Evolutionary conservation across 1,140 invertebrate genomes (phyloP).

Genomic region (Musca vetustissima): DNA sequence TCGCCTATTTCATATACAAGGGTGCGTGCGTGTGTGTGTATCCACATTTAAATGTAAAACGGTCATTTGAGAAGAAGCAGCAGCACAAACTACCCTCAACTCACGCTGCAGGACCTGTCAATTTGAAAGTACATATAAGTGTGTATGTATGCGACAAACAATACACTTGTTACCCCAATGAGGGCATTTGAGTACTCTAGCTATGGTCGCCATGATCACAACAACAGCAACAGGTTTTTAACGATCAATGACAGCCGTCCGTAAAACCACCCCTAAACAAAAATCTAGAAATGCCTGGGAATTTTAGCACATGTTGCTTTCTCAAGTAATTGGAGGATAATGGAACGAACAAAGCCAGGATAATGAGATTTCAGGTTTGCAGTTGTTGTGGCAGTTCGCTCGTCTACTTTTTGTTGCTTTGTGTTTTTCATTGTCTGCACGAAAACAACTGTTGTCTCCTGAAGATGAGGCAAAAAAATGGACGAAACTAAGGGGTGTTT

Average conservation of each 20-base stretch:
- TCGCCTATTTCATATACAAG: too few species aligned
- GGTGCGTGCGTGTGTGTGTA: too few species aligned
- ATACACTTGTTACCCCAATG: background rate
- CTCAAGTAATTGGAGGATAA: background rate
- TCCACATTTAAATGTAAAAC: background rate
- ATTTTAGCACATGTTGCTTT: slow-evolving; percentile 7
- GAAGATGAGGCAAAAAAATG: background rate
- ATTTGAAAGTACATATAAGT: background rate
- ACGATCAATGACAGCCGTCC: background rate
- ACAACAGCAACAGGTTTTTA: background rate
- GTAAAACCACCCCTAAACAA: background rate
- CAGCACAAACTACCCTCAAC: too few species aligned
- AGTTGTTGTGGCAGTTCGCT: too few species aligned
- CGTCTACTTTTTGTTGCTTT: background rate
- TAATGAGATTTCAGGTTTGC: background rate
- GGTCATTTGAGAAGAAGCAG: background rate
- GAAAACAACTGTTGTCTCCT: background rate
- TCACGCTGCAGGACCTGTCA: background rate
- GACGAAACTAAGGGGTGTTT: background rate
- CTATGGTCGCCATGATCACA: background rate
- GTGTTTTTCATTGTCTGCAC: background rate
- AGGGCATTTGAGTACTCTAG: background rate
- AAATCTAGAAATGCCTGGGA: background rate
- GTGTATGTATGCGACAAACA: background rate
- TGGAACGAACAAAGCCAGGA: background rate